Evolutionary conservation across 2,888 invertebrate genomes (phyloP).

Genomic region (Acronicta aceris): DNA sequence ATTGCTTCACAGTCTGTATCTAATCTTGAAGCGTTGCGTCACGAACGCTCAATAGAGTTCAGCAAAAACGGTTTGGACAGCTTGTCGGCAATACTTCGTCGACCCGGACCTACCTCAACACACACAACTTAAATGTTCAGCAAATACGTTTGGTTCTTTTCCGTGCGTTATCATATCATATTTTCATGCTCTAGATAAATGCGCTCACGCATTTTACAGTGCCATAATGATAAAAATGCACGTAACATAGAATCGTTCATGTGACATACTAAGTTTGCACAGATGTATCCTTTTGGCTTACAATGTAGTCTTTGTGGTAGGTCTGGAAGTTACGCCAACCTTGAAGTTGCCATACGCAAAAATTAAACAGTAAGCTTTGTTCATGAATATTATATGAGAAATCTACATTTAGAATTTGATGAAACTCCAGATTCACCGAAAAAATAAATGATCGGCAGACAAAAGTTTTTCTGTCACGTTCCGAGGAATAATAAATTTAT

Average conservation of each 20-base stretch:
- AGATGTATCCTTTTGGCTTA: slow-evolving; percentile 45
- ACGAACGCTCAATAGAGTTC: slow-evolving; percentile 53
- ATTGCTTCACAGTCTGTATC: slow-evolving; percentile 45
- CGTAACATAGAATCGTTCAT: slow-evolving; percentile 47
- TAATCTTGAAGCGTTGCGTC: slow-evolving; percentile 58
- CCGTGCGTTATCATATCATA: slow-evolving; percentile 70
- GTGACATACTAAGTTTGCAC: slow-evolving; percentile 50
- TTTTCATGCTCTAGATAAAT: slow-evolving; percentile 46
- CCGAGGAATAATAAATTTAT: slow-evolving; percentile 19
- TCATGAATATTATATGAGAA: slow-evolving; percentile 23
- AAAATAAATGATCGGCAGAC: slow-evolving; percentile 13
- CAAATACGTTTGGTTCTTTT: slow-evolving; percentile 67
- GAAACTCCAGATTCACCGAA: slow-evolving; percentile 2
- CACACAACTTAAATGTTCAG: slow-evolving; percentile 48
- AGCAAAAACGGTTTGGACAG: slow-evolving; percentile 49
- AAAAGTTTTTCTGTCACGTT: slow-evolving; percentile 7
- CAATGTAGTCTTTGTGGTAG: slow-evolving; percentile 30
- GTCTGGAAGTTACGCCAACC: slow-evolving; percentile 17
- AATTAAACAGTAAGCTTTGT: slow-evolving; percentile 12
- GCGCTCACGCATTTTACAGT: slow-evolving; percentile 35
- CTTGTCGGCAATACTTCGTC: slow-evolving; percentile 45
- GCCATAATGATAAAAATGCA: slow-evolving; percentile 48
- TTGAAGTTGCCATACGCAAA: slow-evolving; percentile 15
- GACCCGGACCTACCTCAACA: slow-evolving; percentile 79
- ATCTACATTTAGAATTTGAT: neutral